Base-by-base conservation (phyloP, 2,888 invertebrate genomes). In the Geotrupes spiniger region DNA sequence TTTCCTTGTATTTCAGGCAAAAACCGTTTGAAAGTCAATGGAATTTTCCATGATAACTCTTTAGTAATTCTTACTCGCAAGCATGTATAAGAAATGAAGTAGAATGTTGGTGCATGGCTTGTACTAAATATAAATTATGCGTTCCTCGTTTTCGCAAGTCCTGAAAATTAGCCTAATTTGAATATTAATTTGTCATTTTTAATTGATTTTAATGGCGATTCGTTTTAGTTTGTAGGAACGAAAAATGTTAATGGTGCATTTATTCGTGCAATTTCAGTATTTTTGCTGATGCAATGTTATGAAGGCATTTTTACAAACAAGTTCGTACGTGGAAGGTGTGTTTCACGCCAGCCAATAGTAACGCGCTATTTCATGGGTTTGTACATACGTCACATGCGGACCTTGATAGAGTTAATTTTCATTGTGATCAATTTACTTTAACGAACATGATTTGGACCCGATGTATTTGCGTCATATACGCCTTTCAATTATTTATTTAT, bases 311-410 rank as follows among this genome's bases (percentile, higher is more conserved):
- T 33, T 33, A 4, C 3, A 33, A 33, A 33, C 33, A 10, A 33
- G 33, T 33, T 33, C 15, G 33, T 15, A 33, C 15, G 33, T 33
- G n/a, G 33, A 33, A 33, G 33, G 33, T 33, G 33, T 33, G 33
- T 33, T 33, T 33, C 15, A 15, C 15, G 15, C 10, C 33, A 2
- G 33, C 33, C 33, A 33, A 33, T 33, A 14, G 8, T 9, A 33
- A 33, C 33, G 33, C 15, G 10, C 33, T 8, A 33, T 33, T 33
- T 15, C 15, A 33, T 33, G 33, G 33, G 33, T 33, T 15, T 33
- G 33, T 33, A 33, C 33, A 12, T 12, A 33, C 33, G 33, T 33
- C 33, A 33, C 33, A 21, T 21, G 6, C 12, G 14, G 15, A 33
- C 33, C 33, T 33, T 33, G 33, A 33, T 33, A 15, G 33, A 8